Conservation (phyloP, 92 coral and sea anemone genomes). For the Porites divaricata region DNA sequence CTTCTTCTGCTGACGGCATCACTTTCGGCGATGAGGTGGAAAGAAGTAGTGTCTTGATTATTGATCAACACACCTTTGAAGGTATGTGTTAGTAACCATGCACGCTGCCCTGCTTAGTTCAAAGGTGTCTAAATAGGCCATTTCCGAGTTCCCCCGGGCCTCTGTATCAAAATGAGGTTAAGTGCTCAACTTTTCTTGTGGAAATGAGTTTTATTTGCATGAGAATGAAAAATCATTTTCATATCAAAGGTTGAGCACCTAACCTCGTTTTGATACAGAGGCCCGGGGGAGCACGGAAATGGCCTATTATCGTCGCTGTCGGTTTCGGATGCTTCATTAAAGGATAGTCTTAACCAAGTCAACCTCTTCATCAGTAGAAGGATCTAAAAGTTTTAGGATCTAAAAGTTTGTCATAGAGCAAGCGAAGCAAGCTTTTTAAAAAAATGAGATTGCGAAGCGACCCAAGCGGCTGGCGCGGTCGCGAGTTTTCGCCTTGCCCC, state of each 20-base stretch:
- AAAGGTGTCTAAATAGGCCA: no score
- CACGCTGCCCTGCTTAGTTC: not conserved
- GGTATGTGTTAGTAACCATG: constrained; percentile 43
- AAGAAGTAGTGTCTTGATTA: constrained; percentile 81
- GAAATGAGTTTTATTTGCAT: no score
- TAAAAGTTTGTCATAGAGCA: not conserved
- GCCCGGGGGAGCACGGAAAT: no score
- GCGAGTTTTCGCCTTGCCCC: not conserved
- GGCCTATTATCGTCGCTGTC: no score
- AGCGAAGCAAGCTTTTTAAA: not conserved
- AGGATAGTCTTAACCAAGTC: not conserved
- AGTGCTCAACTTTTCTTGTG: no score
- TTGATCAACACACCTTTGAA: constrained; percentile 99
- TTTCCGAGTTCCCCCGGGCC: no score
- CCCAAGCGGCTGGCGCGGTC: no score
- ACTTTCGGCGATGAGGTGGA: constrained; percentile 98
- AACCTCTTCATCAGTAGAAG: not conserved
- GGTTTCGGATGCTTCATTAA: no score
- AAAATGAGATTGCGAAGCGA: not conserved
- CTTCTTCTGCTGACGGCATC: constrained; percentile 87
- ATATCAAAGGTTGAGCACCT: no score
- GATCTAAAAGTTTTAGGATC: not conserved
- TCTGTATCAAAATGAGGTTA: no score
- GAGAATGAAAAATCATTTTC: no score
- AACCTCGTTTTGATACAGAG: no score